These are phyloP conservation scores for Rissa tridactyla DNA, from an alignment of 2,113 vertebrate genomes.

Conservation along the genomic window DNA sequence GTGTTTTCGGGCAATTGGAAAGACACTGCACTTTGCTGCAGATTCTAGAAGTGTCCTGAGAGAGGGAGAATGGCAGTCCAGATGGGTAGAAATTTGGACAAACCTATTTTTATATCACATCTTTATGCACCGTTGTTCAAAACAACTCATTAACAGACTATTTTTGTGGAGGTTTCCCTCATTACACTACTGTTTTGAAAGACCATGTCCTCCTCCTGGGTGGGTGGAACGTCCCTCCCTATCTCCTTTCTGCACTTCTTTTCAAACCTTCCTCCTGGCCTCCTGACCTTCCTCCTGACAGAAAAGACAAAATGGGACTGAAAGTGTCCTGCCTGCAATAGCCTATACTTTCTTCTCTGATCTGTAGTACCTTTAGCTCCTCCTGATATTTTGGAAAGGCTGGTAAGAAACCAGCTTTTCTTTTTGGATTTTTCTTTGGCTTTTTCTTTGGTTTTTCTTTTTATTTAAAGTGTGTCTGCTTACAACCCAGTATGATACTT, in stretches of 20 bases:
- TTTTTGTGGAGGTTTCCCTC: neutral
- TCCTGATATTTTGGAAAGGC: neutral
- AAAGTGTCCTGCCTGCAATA: neutral
- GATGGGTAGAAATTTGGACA: neutral
- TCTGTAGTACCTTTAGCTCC: neutral
- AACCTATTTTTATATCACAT: neutral
- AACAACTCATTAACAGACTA: neutral
- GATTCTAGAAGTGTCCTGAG: neutral
- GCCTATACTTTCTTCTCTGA: neutral
- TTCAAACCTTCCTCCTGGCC: neutral
- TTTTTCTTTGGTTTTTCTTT: neutral
- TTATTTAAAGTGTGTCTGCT: neutral
- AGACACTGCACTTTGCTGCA: neutral
- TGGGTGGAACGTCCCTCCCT: accelerated
- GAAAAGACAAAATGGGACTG: neutral
- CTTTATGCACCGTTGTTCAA: neutral
- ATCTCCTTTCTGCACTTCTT: neutral
- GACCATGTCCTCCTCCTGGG: neutral
- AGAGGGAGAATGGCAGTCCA: neutral
- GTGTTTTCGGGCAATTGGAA: neutral
- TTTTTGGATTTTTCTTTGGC: neutral
- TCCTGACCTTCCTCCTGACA: neutral
- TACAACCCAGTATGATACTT: neutral
- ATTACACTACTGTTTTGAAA: neutral
- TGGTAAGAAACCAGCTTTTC: neutral